phyloP scores from a whole-genome alignment of 2,888 invertebrate species.

The Cryptus viduatorius region DNA sequence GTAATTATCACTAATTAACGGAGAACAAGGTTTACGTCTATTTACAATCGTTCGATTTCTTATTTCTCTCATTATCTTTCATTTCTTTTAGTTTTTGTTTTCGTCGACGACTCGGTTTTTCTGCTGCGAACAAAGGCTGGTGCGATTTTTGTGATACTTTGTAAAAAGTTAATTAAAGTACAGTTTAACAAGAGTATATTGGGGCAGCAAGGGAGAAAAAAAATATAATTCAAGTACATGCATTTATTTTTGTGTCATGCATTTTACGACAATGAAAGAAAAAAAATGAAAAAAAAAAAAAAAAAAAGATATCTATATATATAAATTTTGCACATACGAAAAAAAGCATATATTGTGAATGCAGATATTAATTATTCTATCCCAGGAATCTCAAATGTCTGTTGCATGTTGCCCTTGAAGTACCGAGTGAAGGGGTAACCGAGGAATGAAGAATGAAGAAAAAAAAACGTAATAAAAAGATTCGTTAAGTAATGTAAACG shows the following conservation, averaged over 20 bases:
- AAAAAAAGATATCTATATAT: slow-evolving; percentile 70
- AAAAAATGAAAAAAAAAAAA: slow-evolving; percentile 50
- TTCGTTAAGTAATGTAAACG: slow-evolving; percentile 64
- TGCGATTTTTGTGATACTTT: slow-evolving; percentile 85
- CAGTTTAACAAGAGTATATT: slow-evolving; percentile 70
- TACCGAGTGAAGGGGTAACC: slow-evolving; percentile 60
- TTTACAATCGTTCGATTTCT: slow-evolving; percentile 27
- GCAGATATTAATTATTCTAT: slow-evolving; percentile 71
- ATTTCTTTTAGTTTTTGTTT: slow-evolving; percentile 34
- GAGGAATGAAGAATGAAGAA: slow-evolving; percentile 46
- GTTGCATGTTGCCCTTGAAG: slow-evolving; percentile 75
- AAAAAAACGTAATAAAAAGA: slow-evolving; percentile 48
- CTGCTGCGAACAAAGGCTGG: slow-evolving; percentile 83
- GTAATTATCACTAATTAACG: slow-evolving; percentile 6
- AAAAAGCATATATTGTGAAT: slow-evolving; percentile 71
- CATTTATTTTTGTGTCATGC: slow-evolving; percentile 85
- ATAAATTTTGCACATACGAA: slow-evolving; percentile 70
- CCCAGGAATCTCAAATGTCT: slow-evolving; percentile 82
- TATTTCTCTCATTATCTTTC: not conserved
- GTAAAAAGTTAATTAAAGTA: slow-evolving; percentile 78
- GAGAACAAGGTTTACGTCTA: slow-evolving; percentile 1
- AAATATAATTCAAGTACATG: slow-evolving; percentile 79
- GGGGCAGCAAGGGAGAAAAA: slow-evolving; percentile 64
- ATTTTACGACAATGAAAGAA: slow-evolving; percentile 79
- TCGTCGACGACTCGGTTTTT: slow-evolving; percentile 74